These are phyloP conservation scores for Semnornis frantzii DNA, from an alignment of 2,113 vertebrate genomes.

Conservation along the genomic window DNA sequence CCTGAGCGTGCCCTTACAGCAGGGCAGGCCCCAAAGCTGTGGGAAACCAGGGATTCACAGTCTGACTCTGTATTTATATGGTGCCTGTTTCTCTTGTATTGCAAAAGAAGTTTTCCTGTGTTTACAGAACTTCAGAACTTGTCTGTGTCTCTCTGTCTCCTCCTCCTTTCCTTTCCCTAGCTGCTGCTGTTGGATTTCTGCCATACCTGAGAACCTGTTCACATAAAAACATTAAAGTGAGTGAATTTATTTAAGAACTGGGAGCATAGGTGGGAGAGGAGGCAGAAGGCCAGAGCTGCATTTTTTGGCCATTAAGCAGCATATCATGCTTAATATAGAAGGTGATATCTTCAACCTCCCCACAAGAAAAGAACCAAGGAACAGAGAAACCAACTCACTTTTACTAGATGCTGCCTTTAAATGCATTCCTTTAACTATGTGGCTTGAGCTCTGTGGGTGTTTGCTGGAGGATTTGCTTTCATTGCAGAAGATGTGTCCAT, in stretches of 20 bases:
- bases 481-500: accelerated
- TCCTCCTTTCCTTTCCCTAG: background rate
- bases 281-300: background rate
- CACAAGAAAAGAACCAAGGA: background rate
- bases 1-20: accelerated
- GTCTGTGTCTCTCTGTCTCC: background rate
- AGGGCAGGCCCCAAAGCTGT: background rate
- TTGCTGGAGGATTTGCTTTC: background rate
- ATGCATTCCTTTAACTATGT: accelerated
- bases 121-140: background rate
- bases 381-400: background rate
- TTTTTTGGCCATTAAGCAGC: constrained; percentile 10
- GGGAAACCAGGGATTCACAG: background rate
- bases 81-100: background rate
- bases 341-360: constrained; percentile 6
- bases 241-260: constrained; percentile 27
- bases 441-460: background rate
- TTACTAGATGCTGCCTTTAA: background rate
- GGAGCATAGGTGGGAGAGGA: constrained; percentile 18
- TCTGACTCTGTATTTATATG: background rate
- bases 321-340: constrained; percentile 25
- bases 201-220: background rate
- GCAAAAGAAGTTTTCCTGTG: background rate
- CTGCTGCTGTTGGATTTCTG: background rate
- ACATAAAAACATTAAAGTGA: constrained; percentile 5